Evolutionary conservation across 2,888 invertebrate genomes (phyloP).

Genomic region (Drosophila picticornis): DNA sequence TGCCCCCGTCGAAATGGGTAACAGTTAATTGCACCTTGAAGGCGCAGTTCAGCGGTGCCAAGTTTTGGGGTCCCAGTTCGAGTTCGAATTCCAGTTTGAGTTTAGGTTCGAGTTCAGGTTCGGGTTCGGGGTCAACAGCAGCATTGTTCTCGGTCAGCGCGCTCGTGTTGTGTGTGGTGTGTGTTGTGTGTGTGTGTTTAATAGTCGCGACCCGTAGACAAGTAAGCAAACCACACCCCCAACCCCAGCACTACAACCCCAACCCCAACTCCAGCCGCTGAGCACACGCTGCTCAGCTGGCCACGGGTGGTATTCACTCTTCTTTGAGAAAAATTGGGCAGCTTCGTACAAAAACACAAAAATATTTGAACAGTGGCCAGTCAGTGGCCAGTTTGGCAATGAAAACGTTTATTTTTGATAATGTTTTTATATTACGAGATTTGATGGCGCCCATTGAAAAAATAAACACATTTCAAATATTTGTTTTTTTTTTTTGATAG

Average conservation of each 20-base stretch:
- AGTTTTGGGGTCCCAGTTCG: not conserved
- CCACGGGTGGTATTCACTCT: slow-evolving; percentile 5
- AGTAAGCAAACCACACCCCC: slow-evolving; percentile 67
- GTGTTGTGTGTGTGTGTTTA: slow-evolving; percentile 24
- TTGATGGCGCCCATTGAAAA: not conserved
- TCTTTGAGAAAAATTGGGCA: not conserved
- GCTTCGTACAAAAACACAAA: not conserved
- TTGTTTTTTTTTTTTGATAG: not conserved
- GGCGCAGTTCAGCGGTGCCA: slow-evolving; percentile 7
- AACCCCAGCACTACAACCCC: not conserved
- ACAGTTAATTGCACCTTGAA: slow-evolving; percentile 46
- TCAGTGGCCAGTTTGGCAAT: not conserved
- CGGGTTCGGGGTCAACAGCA: slow-evolving; percentile 60
- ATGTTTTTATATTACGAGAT: not conserved
- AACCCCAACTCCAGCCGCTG: not conserved
- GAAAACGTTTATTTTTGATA: not conserved
- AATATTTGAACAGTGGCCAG: slow-evolving; percentile 2
- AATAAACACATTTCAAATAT: not conserved
- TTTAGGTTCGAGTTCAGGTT: not conserved
- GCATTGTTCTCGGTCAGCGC: slow-evolving; percentile 53
- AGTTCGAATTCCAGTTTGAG: not conserved
- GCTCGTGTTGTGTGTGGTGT: slow-evolving; percentile 9
- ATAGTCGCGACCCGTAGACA: slow-evolving; percentile 66
- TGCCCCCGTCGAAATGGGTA: slow-evolving; percentile 34
- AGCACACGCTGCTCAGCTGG: slow-evolving; percentile 16